Evolutionary conservation across 2,113 vertebrate genomes (phyloP), one percentile per base, ranked within the genome.

Genomic region (Panthera uncia): DNA sequence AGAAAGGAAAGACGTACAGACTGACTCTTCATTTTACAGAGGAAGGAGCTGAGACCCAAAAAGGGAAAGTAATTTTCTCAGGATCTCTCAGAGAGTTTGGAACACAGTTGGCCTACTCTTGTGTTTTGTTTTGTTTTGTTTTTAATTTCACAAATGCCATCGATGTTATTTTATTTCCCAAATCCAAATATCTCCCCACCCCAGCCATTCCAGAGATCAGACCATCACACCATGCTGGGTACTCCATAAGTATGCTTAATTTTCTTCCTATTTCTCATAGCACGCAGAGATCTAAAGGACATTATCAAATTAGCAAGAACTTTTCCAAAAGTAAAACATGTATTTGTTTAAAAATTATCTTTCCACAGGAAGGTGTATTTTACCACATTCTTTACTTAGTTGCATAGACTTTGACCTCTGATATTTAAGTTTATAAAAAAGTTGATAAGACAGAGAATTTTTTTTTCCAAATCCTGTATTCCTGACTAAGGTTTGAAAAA

Each of bases 401-500:
- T 69, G 38, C 61, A 21, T n/a, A 13, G 89, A 69, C 48, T 68
- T 16, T 38, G 81, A 69, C 16, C 50, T 73, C 15, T 19, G 52
- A 57, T 74, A 85, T 73, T 84, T 55, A 96, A 33, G 19, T 88
- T 78, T 90, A 4, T 65, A 21, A 10, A 61, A 71, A 61, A 96
- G 4, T 78, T 78, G 90, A 4, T 69, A 23, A 6, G 55, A 69
- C 45, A 97, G 65, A 15, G 4, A 25, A 18, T 85, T 95, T 27
- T 33, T 23, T 94, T 96, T 50, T 96, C n/a, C 65, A 91, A 82
- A 94, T 97, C 66, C 76, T 88, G 50, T 84, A 36, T 78, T 31
- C 73, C 57, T 84, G 88, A n/a, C 27, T 50, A 66, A 80, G n/a
- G 27, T 91, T 92, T 93, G 57, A 7, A 55, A 89, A 29, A 55